Evolutionary conservation across 2,888 invertebrate genomes (phyloP).

Genomic region (Meteorus cinctellus): DNA sequence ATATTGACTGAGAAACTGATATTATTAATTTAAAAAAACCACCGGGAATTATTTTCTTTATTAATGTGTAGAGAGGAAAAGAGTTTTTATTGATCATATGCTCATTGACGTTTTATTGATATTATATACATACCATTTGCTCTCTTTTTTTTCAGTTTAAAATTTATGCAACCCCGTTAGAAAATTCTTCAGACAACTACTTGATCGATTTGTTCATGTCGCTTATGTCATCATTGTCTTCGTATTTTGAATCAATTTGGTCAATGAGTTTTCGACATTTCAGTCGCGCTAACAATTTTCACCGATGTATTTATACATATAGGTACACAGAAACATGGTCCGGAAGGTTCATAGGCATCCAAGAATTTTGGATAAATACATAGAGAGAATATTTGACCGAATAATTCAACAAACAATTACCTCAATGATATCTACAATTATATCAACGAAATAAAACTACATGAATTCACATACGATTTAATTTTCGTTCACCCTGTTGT

Average conservation of each 20-base stretch:
- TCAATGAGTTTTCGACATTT: neutral
- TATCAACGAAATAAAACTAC: too few species aligned
- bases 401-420: too few species aligned
- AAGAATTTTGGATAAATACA: too few species aligned
- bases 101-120: too few species aligned
- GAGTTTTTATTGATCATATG: neutral
- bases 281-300: neutral
- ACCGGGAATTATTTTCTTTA: too few species aligned
- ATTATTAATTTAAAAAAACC: neutral
- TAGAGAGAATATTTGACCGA: too few species aligned
- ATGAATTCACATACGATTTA: too few species aligned
- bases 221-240: neutral
- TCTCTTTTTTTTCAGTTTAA: neutral
- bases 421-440: too few species aligned
- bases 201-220: neutral
- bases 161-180: neutral
- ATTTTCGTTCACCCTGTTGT: too few species aligned
- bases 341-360: too few species aligned
- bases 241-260: neutral
- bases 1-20: constrained; percentile 15
- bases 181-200: neutral
- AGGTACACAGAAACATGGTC: too few species aligned
- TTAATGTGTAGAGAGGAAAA: neutral
- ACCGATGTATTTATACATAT: neutral
- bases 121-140: neutral